Evolutionary conservation across 2,113 vertebrate species (phyloP), one percentile per base, ranked within the genome.

Genomic region (Arvicanthis niloticus): DNA sequence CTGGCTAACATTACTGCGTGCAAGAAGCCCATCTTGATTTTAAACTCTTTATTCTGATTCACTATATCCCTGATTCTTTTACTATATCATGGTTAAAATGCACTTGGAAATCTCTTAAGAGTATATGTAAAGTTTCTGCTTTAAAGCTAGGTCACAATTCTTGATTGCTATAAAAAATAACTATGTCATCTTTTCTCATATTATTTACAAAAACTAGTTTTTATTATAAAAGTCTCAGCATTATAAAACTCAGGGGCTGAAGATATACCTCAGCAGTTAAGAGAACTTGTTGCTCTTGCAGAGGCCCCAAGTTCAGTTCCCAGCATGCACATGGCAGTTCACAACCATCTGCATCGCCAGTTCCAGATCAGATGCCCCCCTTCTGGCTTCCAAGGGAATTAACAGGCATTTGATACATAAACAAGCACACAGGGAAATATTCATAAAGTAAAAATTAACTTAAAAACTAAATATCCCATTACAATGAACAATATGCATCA

Each of bases 1-100:
- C n/a, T 78, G 81, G 72, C 26, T 45, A 21, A 96, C 90, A 95
- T 67, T 75, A 68, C 53, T 78, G 67, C 88, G 70, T 62, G 51
- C 87, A 95, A 94, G 72, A 93, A 93, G 96, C 31, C 77, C 31
- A 81, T 90, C 89, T 75, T 91, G 40, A 80, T 80, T 96, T 94
- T 94, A 94, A 97, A 95, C 42, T 88, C 77, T 89, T 94, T 90
- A 95, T 88, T 78, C 11, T 53, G 78, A 89, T 82, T 96, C n/a
- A 85, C 37, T 75, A 48, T 58, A 82, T 53, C 56, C 42, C 88
- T 78, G 67, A 75, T 91, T 95, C 37, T 93, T 94, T 93, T 86
- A 96, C 67, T 87, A 76, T 48, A 70, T 93, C 67, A 78, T 29
- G 12, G 9, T 87, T 84, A 92, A 89, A 91, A 60, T 93, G 16